Evolutionary conservation across 1,140 invertebrate species (phyloP).

Genomic region (Parasteatoda tepidariorum): DNA sequence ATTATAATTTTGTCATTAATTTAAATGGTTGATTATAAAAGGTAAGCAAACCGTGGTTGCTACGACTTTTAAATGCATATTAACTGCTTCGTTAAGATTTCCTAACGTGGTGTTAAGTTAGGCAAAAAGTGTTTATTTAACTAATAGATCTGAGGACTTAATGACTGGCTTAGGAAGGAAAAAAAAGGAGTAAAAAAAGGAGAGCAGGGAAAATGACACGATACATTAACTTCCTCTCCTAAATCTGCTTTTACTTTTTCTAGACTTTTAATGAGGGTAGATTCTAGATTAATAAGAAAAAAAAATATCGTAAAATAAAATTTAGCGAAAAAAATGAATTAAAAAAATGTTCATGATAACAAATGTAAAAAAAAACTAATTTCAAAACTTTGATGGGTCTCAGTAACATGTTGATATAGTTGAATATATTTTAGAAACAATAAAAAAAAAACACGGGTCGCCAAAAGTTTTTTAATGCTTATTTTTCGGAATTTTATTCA

Average conservation of each 20-base stretch:
- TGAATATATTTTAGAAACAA: constrained; percentile 33
- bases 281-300: constrained; percentile 40
- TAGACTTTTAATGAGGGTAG: constrained; percentile 54
- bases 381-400: constrained; percentile 27
- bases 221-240: constrained; percentile 32
- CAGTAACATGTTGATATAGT: constrained; percentile 48
- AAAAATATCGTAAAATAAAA: constrained; percentile 30
- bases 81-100: neutral
- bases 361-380: constrained; percentile 22
- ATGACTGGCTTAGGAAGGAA: neutral
- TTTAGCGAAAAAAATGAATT: constrained; percentile 29
- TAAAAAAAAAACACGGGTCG: constrained; percentile 6
- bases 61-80: neutral
- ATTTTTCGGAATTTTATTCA: constrained; percentile 56
- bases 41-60: too few relatives aligned
- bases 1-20: too few relatives aligned
- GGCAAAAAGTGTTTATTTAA: neutral
- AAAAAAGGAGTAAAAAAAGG: neutral
- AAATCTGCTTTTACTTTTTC: constrained; percentile 38
- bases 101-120: neutral
- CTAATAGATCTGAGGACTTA: neutral
- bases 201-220: neutral
- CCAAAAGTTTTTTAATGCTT: constrained; percentile 15
- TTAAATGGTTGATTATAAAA: too few relatives aligned
- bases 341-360: constrained; percentile 4